A percentile compares a stretch with the other conserved stretches of the same genome.
Evolutionary conservation across 2,113 vertebrate species (phyloP).

Genomic region (Tychaedon coryphoeus): DNA sequence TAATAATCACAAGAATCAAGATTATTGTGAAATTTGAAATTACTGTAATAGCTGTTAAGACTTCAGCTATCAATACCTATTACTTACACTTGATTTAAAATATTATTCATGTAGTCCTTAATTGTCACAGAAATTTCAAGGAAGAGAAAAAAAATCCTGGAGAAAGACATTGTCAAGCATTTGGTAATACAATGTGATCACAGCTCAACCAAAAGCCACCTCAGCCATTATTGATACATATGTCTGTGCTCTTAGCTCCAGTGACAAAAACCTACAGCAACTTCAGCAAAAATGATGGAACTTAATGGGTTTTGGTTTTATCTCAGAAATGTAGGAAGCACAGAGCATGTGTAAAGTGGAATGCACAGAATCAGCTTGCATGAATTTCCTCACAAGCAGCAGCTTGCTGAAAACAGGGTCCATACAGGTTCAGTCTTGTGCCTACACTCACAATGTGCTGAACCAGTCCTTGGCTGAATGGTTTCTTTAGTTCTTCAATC

Average conservation of each 20-base stretch:
- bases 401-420: background rate
- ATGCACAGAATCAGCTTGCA: background rate
- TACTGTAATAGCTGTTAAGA: background rate
- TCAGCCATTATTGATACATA: accelerated
- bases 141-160: background rate
- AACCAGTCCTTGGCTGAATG: background rate
- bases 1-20: background rate
- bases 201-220: background rate
- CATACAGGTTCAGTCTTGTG: background rate
- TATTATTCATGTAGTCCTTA: background rate
- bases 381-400: background rate
- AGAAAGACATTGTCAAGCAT: background rate
- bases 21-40: background rate
- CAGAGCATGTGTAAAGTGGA: background rate
- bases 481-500: background rate
- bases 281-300: background rate
- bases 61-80: background rate
- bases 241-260: background rate
- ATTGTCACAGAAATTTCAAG: background rate
- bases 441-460: background rate
- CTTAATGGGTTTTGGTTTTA: background rate
- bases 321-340: background rate
- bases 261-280: background rate
- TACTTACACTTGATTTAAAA: background rate
- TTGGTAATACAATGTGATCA: background rate